Percentiles rank a stretch among this genome's conserved stretches.
Evolutionary conservation across 2,113 vertebrate species (phyloP).

Genomic region (Silurus glanis): DNA sequence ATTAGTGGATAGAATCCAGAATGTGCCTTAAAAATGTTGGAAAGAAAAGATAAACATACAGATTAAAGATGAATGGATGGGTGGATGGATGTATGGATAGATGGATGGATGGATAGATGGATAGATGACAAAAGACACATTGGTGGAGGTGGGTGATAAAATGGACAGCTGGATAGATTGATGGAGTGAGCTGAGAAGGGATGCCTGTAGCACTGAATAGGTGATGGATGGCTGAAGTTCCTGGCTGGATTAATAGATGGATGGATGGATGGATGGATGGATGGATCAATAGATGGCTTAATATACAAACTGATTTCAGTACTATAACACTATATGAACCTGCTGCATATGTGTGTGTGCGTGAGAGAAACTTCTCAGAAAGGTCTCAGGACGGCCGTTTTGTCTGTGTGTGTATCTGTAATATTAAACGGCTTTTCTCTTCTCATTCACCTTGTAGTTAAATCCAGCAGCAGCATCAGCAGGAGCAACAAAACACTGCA

Average conservation of each 20-base stretch:
- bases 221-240: not conserved
- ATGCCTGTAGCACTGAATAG: not conserved
- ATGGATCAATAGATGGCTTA: not conserved
- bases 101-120: not conserved
- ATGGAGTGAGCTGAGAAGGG: not conserved
- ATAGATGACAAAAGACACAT: not conserved
- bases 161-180: not conserved
- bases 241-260: not conserved
- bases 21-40: too few species aligned
- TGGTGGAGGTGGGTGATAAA: not conserved
- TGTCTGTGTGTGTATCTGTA: not conserved
- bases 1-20: not conserved
- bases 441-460: not conserved
- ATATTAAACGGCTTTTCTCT: slow-evolving; percentile 19
- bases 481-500: slow-evolving; percentile 55
- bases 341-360: not conserved
- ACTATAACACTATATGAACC: not conserved
- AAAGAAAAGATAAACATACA: too few species aligned
- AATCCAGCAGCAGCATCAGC: slow-evolving; percentile 8
- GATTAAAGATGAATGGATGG: not conserved
- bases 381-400: not conserved
- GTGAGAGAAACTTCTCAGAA: not conserved
- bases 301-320: not conserved
- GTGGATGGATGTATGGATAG: not conserved
- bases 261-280: not conserved